These are phyloP conservation scores for Diadegma fenestrale DNA, from an alignment of 2,888 invertebrate species.

Conservation along the genomic window DNA sequence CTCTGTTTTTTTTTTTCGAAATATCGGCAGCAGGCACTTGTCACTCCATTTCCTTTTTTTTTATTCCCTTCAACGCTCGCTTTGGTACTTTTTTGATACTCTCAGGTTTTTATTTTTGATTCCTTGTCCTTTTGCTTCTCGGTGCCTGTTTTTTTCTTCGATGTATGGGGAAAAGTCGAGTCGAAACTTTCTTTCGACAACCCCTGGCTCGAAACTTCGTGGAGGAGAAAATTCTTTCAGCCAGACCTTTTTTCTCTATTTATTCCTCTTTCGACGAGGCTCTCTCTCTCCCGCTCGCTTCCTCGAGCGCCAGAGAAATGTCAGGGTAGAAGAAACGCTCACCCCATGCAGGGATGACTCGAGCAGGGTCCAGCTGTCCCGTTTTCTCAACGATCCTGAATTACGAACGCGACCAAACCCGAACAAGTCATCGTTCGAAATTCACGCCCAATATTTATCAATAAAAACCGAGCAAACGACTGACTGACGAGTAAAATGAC, in stretches of 20 bases:
- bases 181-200: conserved; percentile 50
- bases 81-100: too few species aligned
- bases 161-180: conserved; percentile 56
- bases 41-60: conserved; percentile 22
- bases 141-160: conserved; percentile 30
- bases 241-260: conserved; percentile 38
- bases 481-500: too few species aligned
- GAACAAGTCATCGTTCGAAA: not conserved
- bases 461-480: too few species aligned
- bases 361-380: conserved; percentile 67
- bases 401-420: conserved; percentile 20
- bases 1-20: not conserved
- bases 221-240: conserved; percentile 62
- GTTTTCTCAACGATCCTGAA: conserved; percentile 60
- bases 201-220: conserved; percentile 52
- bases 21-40: conserved; percentile 15
- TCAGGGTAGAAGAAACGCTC: conserved; percentile 55
- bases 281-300: not conserved
- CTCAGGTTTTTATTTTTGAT: not conserved
- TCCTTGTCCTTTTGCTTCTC: not conserved
- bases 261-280: conserved; percentile 6
- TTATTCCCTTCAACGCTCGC: not conserved
- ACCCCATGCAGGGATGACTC: conserved; percentile 68
- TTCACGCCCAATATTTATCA: too few species aligned
- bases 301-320: conserved; percentile 12